Conservation (phyloP, 2,113 vertebrate genomes). For the Meles meles region DNA sequence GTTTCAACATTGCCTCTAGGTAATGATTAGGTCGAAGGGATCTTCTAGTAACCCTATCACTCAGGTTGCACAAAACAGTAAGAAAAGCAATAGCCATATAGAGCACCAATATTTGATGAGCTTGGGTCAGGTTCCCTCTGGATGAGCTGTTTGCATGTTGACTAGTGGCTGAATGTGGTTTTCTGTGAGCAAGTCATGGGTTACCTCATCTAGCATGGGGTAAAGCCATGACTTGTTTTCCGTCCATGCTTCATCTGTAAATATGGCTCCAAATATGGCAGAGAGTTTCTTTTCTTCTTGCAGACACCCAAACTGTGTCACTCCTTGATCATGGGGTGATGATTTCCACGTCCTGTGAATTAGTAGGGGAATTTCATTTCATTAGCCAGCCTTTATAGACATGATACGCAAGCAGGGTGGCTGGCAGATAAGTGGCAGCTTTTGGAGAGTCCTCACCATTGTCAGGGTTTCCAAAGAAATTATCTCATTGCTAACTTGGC, state of each 20-base stretch:
- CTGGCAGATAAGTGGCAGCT: neutral
- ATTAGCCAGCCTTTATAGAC: neutral
- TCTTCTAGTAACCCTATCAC: neutral
- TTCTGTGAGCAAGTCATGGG: neutral
- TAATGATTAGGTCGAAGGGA: neutral
- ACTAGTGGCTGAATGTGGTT: neutral
- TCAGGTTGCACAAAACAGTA: neutral
- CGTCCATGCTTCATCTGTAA: neutral
- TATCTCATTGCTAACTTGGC: neutral
- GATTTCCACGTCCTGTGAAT: neutral
- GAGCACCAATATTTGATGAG: neutral
- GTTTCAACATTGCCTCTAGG: neutral
- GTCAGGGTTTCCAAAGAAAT: neutral
- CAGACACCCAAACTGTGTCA: neutral
- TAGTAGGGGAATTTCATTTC: neutral
- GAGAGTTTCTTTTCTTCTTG: neutral
- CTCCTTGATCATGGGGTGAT: neutral
- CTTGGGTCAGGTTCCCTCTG: neutral
- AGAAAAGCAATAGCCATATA: neutral
- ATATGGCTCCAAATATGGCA: neutral
- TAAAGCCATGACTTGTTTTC: neutral
- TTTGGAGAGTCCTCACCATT: neutral
- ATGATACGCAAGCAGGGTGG: neutral
- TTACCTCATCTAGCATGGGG: neutral
- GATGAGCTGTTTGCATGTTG: neutral